Percentiles rank a stretch among this genome's conserved stretches.
Conservation (phyloP, 2,113 vertebrate genomes). For the Pterophyllum scalare region DNA sequence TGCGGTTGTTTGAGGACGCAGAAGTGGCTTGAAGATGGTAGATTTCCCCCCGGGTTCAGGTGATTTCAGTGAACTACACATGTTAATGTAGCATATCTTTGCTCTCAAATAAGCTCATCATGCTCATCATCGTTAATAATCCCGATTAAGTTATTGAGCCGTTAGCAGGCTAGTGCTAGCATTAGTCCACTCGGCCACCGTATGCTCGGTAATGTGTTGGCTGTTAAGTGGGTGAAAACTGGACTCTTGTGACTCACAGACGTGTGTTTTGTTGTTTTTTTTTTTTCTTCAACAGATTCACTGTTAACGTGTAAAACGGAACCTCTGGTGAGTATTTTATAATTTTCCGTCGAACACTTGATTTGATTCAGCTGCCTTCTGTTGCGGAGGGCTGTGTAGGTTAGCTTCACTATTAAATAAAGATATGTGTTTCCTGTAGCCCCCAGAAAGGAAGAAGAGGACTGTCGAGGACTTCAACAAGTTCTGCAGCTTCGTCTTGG, state of each 20-base stretch:
- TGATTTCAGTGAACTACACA: background rate
- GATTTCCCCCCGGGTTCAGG: background rate
- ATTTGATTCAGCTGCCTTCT: background rate
- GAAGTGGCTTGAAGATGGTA: background rate
- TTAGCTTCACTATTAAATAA: constrained; percentile 1
- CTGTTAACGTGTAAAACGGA: constrained; percentile 85
- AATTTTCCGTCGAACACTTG: background rate
- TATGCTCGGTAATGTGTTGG: background rate
- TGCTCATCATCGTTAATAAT: background rate
- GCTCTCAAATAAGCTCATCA: background rate
- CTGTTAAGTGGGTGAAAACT: background rate
- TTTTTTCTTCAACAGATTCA: constrained; percentile 73
- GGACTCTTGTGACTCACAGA: background rate
- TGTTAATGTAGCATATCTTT: background rate
- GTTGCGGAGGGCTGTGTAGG: background rate
- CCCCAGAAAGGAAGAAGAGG: constrained; percentile 88
- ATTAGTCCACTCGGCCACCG: background rate
- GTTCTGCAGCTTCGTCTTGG: constrained; percentile 92
- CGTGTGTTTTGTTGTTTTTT: no score
- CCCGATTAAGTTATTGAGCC: constrained; percentile 16
- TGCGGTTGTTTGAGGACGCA: constrained; percentile 31
- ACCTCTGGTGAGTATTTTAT: constrained; percentile 78
- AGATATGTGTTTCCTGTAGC: constrained; percentile 70
- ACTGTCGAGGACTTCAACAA: constrained; percentile 94
- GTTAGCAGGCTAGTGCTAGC: constrained; percentile 58